Evolutionary conservation across 1,140 invertebrate genomes (phyloP).

Genomic region (Nautilus pompilius): DNA sequence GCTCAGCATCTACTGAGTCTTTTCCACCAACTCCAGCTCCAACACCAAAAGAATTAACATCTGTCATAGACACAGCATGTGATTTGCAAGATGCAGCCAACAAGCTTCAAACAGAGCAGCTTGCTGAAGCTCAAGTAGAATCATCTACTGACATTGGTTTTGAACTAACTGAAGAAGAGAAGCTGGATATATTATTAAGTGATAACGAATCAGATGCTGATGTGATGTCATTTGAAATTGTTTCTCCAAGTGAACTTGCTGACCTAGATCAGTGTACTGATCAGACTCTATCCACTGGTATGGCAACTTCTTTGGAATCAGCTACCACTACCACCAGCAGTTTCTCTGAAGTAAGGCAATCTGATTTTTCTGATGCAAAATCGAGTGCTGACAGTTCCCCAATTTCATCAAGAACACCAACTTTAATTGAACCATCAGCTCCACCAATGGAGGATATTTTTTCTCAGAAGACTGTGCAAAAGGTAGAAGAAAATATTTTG

Average conservation of each 20-base stretch:
- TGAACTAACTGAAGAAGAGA: no score
- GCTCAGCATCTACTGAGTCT: constrained; percentile 20
- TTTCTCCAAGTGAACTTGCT: constrained; percentile 48
- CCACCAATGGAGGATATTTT: constrained; percentile 15
- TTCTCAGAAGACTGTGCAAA: neutral
- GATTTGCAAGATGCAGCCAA: constrained; percentile 31
- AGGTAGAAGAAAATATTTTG: constrained; percentile 11
- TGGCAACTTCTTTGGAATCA: constrained; percentile 14
- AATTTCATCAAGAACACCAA: neutral
- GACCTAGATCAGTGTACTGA: constrained; percentile 29
- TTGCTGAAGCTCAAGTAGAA: no score
- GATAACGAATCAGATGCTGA: constrained; percentile 16
- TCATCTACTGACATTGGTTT: no score
- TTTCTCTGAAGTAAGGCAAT: constrained; percentile 19
- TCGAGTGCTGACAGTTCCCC: no score
- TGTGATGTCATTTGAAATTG: constrained; percentile 52
- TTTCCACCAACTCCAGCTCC: constrained; percentile 38
- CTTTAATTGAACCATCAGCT: constrained; percentile 14
- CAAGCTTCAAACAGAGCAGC: constrained; percentile 13
- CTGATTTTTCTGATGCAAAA: constrained; percentile 18
- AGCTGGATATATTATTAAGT: no score
- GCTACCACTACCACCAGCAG: constrained; percentile 18
- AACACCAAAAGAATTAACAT: constrained; percentile 25
- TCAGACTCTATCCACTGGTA: constrained; percentile 18
- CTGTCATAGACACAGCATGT: constrained; percentile 17